Base-by-base conservation (phyloP, 2,113 vertebrate genomes). In the Typhlomys cinereus region DNA sequence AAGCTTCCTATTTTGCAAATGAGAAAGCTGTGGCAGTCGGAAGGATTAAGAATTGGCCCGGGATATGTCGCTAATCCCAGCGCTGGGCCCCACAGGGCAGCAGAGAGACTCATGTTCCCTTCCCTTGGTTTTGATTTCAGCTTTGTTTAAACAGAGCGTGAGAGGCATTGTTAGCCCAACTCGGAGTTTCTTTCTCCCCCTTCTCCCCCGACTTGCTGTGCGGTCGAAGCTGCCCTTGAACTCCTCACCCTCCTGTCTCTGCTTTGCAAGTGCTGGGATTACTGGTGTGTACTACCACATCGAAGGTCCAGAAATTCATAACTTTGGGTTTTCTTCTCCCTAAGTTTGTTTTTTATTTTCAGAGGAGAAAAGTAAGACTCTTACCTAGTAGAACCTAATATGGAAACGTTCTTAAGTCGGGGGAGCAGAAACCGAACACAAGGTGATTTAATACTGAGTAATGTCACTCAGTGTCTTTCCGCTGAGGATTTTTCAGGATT, bases 1-100 rank as follows among this genome's bases (percentile, higher is more conserved):
- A 80, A 93, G 73, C 31, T 86, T 88, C 59, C 46, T 89, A 4
- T 82, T 92, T 89, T 75, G 46, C 84, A 84, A 81, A 91, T 85
- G 84, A 82, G 83, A 90, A 90, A 41, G 39, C 34, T 61, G 44
- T 93, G 66, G 73, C 80, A 62, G n/a, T 88, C 73, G 59, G 67
- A 90, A 59, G 81, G 54, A 69, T 90, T 57, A 89, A 89, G 70
- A 83, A 64, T 89, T 89, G 81, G 44, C 25, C 4, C n/a, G n/a
- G 67, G 61, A 85, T 62, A 82, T 71, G 39, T 41, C 70, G 78
- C 46, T 90, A 73, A 46, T 78, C 78, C 85, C 34, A 59, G 36
- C 88, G 34, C 48, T 85, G 21, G 59, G 17, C 73, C 67, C n/a
- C 25, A 54, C 25, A 89, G 89, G 85, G 48, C 70, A 74, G 18